Evolutionary conservation across 2,888 invertebrate genomes (phyloP).

Genomic region (Biston stratarius): DNA sequence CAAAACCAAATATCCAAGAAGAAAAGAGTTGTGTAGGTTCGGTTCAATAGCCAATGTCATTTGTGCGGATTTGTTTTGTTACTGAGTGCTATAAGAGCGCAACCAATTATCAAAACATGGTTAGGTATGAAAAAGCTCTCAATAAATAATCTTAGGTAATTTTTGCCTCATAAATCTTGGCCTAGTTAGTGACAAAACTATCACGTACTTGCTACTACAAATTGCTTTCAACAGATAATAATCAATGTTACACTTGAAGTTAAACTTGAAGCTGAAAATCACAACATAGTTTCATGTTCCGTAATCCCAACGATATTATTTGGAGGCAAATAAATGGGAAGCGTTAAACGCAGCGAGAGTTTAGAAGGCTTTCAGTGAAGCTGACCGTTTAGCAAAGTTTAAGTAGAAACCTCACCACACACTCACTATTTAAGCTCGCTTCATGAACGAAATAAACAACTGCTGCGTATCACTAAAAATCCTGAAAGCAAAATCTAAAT

Average conservation of each 20-base stretch:
- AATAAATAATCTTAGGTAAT: too few species aligned
- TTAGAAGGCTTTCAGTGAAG: constrained; percentile 73
- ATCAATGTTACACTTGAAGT: constrained; percentile 8
- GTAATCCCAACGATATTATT: constrained; percentile 65
- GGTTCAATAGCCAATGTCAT: too few species aligned
- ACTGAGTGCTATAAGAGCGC: too few species aligned
- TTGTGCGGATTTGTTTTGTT: too few species aligned
- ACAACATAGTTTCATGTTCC: constrained; percentile 47
- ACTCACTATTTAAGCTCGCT: constrained; percentile 63
- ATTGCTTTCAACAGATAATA: not conserved
- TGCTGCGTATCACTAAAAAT: constrained; percentile 69
- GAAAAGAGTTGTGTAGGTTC: too few species aligned
- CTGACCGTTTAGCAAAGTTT: constrained; percentile 79
- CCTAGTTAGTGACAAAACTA: too few species aligned
- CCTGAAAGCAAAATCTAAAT: constrained; percentile 66
- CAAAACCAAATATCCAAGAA: too few species aligned
- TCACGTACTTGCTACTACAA: too few species aligned
- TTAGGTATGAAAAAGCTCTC: too few species aligned
- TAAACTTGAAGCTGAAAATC: constrained; percentile 20
- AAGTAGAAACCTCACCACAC: constrained; percentile 68
- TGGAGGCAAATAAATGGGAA: constrained; percentile 60
- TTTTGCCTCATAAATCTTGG: too few species aligned
- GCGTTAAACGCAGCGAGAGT: constrained; percentile 66
- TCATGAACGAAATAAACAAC: constrained; percentile 78
- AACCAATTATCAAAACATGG: too few species aligned